phyloP scores from a whole-genome alignment of 2,113 vertebrate genomes.

The Thamnophis sirtalis region DNA sequence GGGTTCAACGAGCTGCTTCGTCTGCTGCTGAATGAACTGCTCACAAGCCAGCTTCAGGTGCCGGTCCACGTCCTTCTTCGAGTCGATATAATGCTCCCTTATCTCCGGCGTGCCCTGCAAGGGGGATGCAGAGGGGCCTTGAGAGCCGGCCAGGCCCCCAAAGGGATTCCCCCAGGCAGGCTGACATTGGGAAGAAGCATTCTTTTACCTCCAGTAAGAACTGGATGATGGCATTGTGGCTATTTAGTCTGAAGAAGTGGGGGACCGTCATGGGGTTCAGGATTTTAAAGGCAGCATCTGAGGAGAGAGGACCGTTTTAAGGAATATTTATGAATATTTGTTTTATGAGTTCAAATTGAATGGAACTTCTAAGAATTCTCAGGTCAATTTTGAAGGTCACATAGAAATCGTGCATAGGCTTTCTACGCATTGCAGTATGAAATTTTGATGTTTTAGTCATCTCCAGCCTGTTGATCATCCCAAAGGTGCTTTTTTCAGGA shows the following conservation, averaged over 20 bases:
- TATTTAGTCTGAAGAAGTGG: conserved; percentile 93
- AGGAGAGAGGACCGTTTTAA: conserved; percentile 64
- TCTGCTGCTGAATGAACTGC: conserved; percentile 98
- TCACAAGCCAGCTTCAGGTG: conserved; percentile 95
- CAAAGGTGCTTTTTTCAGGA: not conserved
- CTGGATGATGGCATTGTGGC: conserved; percentile 97
- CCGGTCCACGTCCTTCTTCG: conserved; percentile 96
- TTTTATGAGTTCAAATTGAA: not conserved
- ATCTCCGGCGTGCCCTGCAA: conserved; percentile 95
- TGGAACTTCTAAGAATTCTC: not conserved
- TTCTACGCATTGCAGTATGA: not conserved
- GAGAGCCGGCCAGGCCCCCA: conserved; percentile 40
- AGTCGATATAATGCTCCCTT: conserved; percentile 97
- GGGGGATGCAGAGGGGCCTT: conserved; percentile 44
- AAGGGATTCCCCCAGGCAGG: conserved; percentile 21
- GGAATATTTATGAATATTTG: not conserved
- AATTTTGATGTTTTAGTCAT: not conserved
- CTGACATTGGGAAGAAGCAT: conserved; percentile 9
- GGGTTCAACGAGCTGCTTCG: conserved; percentile 84
- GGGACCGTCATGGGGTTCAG: conserved; percentile 92
- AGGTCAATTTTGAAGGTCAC: not conserved
- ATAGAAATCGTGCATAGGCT: not conserved
- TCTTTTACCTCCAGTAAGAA: conserved; percentile 92
- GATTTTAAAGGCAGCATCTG: conserved; percentile 98
- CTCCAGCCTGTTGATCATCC: not conserved